These are phyloP conservation scores for Crambe crambe DNA, from an alignment of 37 sponge, comb jelly and placozoan species.

Conservation along the genomic window DNA sequence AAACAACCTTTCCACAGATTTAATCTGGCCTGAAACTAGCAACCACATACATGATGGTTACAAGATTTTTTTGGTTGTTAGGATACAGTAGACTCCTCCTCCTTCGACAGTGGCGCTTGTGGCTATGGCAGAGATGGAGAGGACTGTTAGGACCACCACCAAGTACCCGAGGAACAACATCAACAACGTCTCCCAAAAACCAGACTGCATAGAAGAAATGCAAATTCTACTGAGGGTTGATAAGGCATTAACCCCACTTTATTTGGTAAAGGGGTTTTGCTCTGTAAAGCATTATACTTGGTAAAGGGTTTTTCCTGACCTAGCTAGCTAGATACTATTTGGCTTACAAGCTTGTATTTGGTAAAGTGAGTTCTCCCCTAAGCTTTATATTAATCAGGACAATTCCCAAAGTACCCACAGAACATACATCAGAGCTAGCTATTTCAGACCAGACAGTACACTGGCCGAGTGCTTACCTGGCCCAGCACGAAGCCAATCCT, in stretches of 20 bases:
- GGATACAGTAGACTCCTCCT: slow-evolving; percentile 99
- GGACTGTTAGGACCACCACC: slow-evolving; percentile 87
- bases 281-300: no score
- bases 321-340: no score
- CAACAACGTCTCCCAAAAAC: slow-evolving; percentile 73
- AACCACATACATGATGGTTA: neutral
- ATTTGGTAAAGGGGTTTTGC: no score
- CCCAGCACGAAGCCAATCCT: slow-evolving; percentile 94
- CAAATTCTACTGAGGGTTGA: neutral
- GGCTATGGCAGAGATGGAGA: slow-evolving; percentile 98
- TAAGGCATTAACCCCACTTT: neutral
- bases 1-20: no score
- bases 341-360: no score
- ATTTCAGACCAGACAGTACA: neutral
- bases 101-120: slow-evolving; percentile 95
- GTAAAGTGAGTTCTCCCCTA: no score
- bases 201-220: slow-evolving; percentile 67
- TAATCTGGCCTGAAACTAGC: no score
- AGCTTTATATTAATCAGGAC: no score
- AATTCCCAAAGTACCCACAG: neutral
- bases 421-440: neutral
- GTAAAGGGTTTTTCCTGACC: no score
- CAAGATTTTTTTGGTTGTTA: neutral
- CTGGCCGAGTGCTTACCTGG: slow-evolving; percentile 65
- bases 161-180: slow-evolving; percentile 87